These are phyloP conservation scores for Oncorhynchus gorbuscha DNA, from an alignment of 2,113 vertebrate genomes.

Conservation along the genomic window DNA sequence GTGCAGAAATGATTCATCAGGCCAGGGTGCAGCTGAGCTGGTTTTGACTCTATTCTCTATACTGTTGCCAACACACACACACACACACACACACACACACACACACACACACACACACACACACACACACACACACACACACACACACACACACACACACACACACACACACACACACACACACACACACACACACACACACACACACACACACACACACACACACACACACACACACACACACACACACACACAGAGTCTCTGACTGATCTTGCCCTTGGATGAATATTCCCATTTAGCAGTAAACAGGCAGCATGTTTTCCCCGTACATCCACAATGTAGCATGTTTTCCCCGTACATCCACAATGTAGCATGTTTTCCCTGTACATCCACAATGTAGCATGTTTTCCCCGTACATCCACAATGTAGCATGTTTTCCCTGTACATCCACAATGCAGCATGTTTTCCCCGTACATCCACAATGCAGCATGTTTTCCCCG, in stretches of 20 bases:
- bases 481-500: too few relatives aligned
- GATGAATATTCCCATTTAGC: conserved; percentile 16
- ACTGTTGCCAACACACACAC: not conserved
- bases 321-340: too few relatives aligned
- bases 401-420: too few relatives aligned
- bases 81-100: conserved; percentile 6
- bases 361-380: not conserved
- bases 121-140: conserved; percentile 6
- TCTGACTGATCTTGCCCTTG: not conserved
- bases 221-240: not conserved
- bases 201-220: conserved; percentile 18
- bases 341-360: too few relatives aligned
- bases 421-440: too few relatives aligned
- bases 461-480: too few relatives aligned
- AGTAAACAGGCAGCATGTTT: not conserved
- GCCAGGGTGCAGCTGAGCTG: conserved; percentile 29
- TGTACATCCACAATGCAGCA: too few relatives aligned
- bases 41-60: conserved; percentile 18
- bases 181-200: not conserved
- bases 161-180: not conserved
- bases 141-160: conserved; percentile 1
- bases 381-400: too few relatives aligned
- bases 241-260: not conserved
- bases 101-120: conserved; percentile 6
- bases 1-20: conserved; percentile 68